These are phyloP conservation scores for Cryptocheilus praepositus DNA, from an alignment of 2,888 invertebrate species.

Conservation along the genomic window DNA sequence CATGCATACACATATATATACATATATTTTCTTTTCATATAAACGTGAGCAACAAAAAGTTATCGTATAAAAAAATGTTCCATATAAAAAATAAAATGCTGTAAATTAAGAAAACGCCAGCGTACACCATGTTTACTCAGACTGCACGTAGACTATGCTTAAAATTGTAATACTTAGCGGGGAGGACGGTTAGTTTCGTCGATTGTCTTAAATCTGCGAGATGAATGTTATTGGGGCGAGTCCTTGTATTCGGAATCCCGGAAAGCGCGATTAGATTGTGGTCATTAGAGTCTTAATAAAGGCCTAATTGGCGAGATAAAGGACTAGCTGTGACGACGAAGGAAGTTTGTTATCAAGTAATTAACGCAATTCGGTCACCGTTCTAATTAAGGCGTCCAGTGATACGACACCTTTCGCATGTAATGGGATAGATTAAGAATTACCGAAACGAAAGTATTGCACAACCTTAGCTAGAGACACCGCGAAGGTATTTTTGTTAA, in stretches of 20 bases:
- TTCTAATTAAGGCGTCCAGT: no score
- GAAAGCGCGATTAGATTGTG: slow-evolving; percentile 28
- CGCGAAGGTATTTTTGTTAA: background rate
- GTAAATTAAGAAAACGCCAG: background rate
- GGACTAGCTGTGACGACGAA: slow-evolving; percentile 19
- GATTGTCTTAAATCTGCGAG: background rate
- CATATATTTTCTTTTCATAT: background rate
- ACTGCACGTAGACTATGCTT: no score
- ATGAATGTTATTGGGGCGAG: slow-evolving; percentile 6
- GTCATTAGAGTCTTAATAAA: slow-evolving; percentile 37
- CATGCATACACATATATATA: background rate
- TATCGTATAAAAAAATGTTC: background rate
- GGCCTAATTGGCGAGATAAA: slow-evolving; percentile 48
- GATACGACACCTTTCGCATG: no score
- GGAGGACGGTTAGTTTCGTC: no score
- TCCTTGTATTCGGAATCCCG: slow-evolving; percentile 18
- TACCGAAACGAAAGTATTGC: background rate
- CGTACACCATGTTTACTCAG: no score
- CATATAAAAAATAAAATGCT: slow-evolving; percentile 3
- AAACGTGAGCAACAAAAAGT: slow-evolving; percentile 22
- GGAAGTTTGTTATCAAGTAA: slow-evolving; percentile 44
- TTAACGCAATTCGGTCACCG: slow-evolving; percentile 13
- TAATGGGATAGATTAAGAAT: background rate
- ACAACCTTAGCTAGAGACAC: background rate
- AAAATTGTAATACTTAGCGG: no score